Conservation (phyloP, 2,113 vertebrate genomes). For the Myrmophylax atrothorax region DNA sequence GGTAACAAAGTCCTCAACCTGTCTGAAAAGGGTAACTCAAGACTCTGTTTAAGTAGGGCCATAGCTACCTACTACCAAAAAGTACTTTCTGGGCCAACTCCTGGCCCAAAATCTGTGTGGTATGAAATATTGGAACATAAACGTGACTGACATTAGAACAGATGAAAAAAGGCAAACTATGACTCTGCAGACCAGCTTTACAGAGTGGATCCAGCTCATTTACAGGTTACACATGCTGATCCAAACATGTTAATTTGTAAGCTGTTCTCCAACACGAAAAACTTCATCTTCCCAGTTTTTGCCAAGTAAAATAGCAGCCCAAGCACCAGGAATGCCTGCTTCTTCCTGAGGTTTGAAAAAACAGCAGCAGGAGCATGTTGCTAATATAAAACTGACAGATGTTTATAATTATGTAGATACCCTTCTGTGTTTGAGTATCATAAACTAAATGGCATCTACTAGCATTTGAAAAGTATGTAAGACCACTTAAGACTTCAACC, state of each 20-base stretch:
- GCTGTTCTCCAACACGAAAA: not conserved
- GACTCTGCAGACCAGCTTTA: not conserved
- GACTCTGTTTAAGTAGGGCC: not conserved
- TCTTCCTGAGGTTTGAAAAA: conserved; percentile 9
- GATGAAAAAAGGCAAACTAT: not conserved
- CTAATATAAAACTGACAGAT: conserved; percentile 12
- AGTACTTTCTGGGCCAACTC: not conserved
- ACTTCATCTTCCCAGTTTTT: not conserved
- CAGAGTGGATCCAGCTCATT: not conserved
- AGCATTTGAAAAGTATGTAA: conserved; percentile 1
- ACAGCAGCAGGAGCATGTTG: not conserved
- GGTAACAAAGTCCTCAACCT: not conserved
- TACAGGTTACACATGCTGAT: not conserved
- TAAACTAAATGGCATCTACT: not conserved
- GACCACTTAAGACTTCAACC: not conserved
- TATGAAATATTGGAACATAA: not conserved
- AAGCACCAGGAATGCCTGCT: not conserved
- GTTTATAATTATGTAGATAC: not conserved
- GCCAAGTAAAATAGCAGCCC: not conserved
- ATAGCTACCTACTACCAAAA: not conserved
- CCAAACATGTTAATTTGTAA: not conserved
- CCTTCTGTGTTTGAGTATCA: not conserved
- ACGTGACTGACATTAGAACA: not conserved
- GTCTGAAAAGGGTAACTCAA: not conserved
- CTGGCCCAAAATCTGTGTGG: not conserved